Conservation (phyloP, 2,888 invertebrate genomes). For the Drosophila mettleri region DNA sequence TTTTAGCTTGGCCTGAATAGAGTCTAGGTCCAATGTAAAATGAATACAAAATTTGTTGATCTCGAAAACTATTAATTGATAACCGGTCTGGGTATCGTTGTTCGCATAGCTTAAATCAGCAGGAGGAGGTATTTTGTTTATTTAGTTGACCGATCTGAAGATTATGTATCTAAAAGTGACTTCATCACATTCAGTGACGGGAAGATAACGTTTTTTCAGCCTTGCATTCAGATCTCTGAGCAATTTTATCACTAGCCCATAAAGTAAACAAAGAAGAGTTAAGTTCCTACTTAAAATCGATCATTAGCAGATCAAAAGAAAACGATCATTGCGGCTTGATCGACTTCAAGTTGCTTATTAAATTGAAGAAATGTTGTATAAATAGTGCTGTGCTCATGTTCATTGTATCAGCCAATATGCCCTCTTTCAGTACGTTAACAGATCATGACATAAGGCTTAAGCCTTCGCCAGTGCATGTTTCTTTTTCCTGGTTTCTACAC, state of each 20-base stretch:
- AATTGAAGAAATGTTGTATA: not conserved
- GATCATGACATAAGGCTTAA: not conserved
- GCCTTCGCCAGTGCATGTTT: not conserved
- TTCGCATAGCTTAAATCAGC: conserved; percentile 2
- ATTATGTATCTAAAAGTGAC: not conserved
- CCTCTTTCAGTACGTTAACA: not conserved
- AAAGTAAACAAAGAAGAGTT: not conserved
- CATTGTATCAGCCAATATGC: not conserved
- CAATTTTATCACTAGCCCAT: not conserved
- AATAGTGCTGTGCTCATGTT: not conserved
- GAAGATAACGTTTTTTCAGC: not conserved
- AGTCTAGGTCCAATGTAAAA: conserved; percentile 1
- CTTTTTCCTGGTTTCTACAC: conserved; percentile 13
- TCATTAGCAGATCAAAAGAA: not conserved
- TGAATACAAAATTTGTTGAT: conserved; percentile 2
- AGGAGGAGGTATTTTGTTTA: conserved; percentile 3
- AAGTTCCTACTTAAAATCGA: not conserved
- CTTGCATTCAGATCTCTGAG: not conserved
- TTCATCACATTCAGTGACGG: not conserved
- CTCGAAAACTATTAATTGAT: conserved; percentile 4
- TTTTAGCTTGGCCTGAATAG: not conserved
- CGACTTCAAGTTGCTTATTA: not conserved
- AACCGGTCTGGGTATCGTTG: conserved; percentile 1
- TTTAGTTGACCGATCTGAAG: not conserved
- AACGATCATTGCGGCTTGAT: not conserved